Evolutionary conservation across 1,140 invertebrate species (phyloP), one percentile per base, ranked within the genome.

Genomic region (Drosophila malerkotliana): DNA sequence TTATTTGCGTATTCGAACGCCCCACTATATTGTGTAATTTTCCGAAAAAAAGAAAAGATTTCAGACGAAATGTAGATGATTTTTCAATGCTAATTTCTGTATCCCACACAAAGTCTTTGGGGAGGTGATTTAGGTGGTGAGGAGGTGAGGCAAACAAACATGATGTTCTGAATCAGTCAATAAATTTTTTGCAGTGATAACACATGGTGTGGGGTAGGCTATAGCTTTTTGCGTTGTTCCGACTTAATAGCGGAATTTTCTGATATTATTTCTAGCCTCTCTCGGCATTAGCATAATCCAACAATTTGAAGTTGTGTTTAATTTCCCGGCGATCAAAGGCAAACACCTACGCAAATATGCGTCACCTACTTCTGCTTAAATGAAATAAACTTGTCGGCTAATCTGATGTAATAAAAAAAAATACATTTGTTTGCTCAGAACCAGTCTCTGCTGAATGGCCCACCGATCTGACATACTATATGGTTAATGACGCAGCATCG

Each of bases 11-110:
- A 44, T 28, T 28, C 49, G n/a, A 28, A 15, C 18, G 21, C 21
- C 41, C 24, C 21, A 10, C 47, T 18, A 34, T 34, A 72, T 81
- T 81, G 63, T 84, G 81, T 81, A 87, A 85, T 71, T 21, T 55
- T 58, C 21, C 6, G 64, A 76, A 63, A 64, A 60, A 64, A 60
- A 61, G 58, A 78, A 55, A n/a, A 21, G 14, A 57, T 62, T 28
- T 57, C 12, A 34, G 8, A 12, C 5, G 37, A 41, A 12, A n/a
- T 41, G 51, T 41, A 41, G 39, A 21, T 48, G 59, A 30, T 51
- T 64, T 62, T 69, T 57, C 63, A 47, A 56, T 28, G 66, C 51
- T 24, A 39, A 69, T 69, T 71, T 68, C 56, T 47, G 10, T 39
- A 49, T 47, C 53, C 51, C 51, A 73, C 69, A 45, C 47, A 48